Conservation (phyloP, 92 coral and sea anemone species). For the Palythoa caribaeorum region DNA sequence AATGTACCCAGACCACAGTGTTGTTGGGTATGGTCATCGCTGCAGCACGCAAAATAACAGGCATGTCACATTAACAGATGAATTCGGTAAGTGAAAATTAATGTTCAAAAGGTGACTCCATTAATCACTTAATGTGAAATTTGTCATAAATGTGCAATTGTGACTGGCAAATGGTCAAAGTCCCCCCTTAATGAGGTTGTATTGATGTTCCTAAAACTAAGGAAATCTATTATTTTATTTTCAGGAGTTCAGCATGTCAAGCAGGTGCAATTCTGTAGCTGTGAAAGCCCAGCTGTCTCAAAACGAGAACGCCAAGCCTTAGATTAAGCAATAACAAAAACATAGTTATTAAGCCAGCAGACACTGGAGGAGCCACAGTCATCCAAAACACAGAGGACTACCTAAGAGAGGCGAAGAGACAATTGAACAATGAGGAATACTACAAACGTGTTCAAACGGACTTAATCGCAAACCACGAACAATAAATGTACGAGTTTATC, state of each 20-base stretch:
- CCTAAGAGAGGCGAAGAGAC: too few relatives aligned
- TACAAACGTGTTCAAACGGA: too few relatives aligned
- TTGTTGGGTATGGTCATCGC: slow-evolving; percentile 29
- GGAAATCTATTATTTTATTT: not conserved
- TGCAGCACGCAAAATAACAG: slow-evolving; percentile 17
- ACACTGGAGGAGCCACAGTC: too few relatives aligned
- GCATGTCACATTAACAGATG: slow-evolving; percentile 4
- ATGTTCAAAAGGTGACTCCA: not conserved
- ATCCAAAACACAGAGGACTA: too few relatives aligned
- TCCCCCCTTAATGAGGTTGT: too few relatives aligned
- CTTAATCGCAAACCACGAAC: too few relatives aligned
- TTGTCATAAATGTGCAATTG: not conserved
- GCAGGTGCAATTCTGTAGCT: slow-evolving; percentile 71
- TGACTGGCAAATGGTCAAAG: too few relatives aligned
- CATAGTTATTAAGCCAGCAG: too few relatives aligned
- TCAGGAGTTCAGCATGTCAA: slow-evolving; percentile 75
- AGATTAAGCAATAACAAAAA: too few relatives aligned
- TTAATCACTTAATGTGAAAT: not conserved
- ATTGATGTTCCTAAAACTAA: not conserved
- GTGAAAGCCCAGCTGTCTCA: slow-evolving; percentile 70
- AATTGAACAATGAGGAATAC: too few relatives aligned
- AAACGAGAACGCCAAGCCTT: too few relatives aligned
- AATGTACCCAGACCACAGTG: slow-evolving; percentile 35
- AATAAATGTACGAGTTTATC: too few relatives aligned
- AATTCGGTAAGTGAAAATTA: not conserved